These are phyloP conservation scores for Atractosteus spatula DNA, from an alignment of 2,113 vertebrate species.

Conservation along the genomic window DNA sequence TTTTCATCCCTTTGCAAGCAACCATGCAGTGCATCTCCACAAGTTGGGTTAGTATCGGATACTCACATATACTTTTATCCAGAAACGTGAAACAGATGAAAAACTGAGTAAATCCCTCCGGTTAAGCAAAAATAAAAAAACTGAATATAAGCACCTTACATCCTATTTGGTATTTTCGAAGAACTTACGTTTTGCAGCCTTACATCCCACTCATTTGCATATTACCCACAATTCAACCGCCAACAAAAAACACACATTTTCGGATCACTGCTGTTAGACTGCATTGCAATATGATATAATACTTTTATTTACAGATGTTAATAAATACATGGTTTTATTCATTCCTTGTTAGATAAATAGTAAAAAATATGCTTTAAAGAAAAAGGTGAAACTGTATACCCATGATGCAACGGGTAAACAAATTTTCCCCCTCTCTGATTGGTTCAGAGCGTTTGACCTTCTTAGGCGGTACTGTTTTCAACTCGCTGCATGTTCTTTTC, in stretches of 20 bases:
- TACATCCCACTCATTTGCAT: not conserved
- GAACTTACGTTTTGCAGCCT: not conserved
- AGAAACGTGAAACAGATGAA: not conserved
- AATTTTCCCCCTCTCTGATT: too few relatives aligned
- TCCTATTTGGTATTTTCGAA: not conserved
- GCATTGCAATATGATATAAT: too few relatives aligned
- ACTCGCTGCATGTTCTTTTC: too few relatives aligned
- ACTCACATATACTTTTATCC: not conserved
- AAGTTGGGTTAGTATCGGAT: not conserved
- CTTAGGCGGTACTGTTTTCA: too few relatives aligned
- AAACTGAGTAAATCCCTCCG: not conserved
- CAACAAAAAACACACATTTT: too few relatives aligned
- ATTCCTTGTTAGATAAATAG: not conserved
- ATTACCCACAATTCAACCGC: slow-evolving; percentile 24
- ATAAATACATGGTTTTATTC: not conserved
- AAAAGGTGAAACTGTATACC: not conserved
- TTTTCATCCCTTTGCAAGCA: too few relatives aligned
- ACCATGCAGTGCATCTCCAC: too few relatives aligned
- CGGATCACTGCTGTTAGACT: too few relatives aligned
- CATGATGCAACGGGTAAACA: not conserved
- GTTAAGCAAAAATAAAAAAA: not conserved
- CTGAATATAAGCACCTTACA: not conserved
- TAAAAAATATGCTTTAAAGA: not conserved
- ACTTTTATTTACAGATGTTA: not conserved
- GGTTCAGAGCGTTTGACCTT: too few relatives aligned